Evolutionary conservation across 2,888 invertebrate genomes (phyloP).

Genomic region (Coelopa pilipes): DNA sequence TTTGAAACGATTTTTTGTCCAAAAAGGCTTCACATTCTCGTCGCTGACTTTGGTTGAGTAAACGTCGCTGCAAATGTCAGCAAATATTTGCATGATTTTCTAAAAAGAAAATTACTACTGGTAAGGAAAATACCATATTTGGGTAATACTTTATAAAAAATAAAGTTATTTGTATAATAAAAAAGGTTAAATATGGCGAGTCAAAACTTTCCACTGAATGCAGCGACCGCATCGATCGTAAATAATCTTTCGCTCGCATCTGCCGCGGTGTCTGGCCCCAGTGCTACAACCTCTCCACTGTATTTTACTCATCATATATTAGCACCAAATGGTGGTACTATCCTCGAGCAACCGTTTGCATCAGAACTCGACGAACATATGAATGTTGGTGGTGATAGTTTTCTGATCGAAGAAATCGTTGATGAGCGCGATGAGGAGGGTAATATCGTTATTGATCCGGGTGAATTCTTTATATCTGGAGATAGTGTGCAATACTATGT

Average conservation of each 20-base stretch:
- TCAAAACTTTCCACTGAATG: conserved; percentile 52
- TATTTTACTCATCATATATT: conserved; percentile 56
- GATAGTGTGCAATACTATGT: conserved; percentile 60
- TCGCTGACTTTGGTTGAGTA: conserved; percentile 9
- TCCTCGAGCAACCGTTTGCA: conserved; percentile 41
- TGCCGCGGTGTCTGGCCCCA: conserved; percentile 54
- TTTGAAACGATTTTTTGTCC: too few species aligned
- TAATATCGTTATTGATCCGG: conserved; percentile 58
- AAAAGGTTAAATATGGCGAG: conserved; percentile 54
- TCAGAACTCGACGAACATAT: conserved; percentile 55
- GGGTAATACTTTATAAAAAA: too few species aligned
- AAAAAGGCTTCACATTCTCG: too few species aligned
- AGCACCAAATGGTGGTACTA: conserved; percentile 42
- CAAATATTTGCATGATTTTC: conserved; percentile 23
- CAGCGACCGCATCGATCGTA: conserved; percentile 53
- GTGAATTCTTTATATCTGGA: conserved; percentile 59
- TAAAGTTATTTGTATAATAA: conserved; percentile 4
- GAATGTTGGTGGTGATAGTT: conserved; percentile 54
- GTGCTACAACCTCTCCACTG: conserved; percentile 53
- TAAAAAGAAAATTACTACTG: not conserved
- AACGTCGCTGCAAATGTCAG: conserved; percentile 32
- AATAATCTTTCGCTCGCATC: conserved; percentile 60
- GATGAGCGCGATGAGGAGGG: conserved; percentile 60
- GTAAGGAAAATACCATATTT: too few species aligned
- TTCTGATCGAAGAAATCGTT: conserved; percentile 58